Evolutionary conservation across 2,113 vertebrate genomes (phyloP), one percentile per base, ranked within the genome.

Genomic region (Chunga burmeisteri): DNA sequence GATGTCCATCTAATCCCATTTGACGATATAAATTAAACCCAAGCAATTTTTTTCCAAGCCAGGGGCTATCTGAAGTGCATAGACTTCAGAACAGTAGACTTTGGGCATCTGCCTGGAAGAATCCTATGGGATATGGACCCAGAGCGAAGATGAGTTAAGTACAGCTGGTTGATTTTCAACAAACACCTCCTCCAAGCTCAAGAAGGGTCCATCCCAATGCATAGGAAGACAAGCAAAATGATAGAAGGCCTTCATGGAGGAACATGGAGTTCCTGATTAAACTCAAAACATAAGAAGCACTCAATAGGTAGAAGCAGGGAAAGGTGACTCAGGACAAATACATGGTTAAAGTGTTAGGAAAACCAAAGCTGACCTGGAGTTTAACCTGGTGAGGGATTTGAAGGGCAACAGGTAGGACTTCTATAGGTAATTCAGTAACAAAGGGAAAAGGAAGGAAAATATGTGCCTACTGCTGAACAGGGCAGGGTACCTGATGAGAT

Each of bases 391-490:
- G 17, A 50, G 13, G 11, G 34, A 47, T 67, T 62, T 55, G 26
- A 78, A 72, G 49, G 19, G 17, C 16, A 72, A 30, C 9, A 80
- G 40, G 22, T 13, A 59, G 5, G 32, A 2, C 5, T 78, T 62
- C 46, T 44, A 10, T 20, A 49, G 11, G 4, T 50, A 46, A 71
- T 79, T 52, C 23, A 65, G 36, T 7, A 78, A 29, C 7, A 47
- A 66, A 78, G 4, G 9, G 9, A 52, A 91, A 88, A 66, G 17
- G 40, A 82, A 56, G 18, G 3, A 56, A 68, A 68, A 56, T 42
- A 23, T 2, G 3, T 40, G 7, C 4, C 18, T 5, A 6, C 25
- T 53, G 11, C 3, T 49, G 36, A 65, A 56, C 1, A 42, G 1
- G 9, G 5, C 9, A 61, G 2, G 2, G 7, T 4, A 21, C 0